Evolutionary conservation across 2,888 invertebrate species (phyloP), one percentile per base, ranked within the genome.

Genomic region (Acanthosepion esculentum): DNA sequence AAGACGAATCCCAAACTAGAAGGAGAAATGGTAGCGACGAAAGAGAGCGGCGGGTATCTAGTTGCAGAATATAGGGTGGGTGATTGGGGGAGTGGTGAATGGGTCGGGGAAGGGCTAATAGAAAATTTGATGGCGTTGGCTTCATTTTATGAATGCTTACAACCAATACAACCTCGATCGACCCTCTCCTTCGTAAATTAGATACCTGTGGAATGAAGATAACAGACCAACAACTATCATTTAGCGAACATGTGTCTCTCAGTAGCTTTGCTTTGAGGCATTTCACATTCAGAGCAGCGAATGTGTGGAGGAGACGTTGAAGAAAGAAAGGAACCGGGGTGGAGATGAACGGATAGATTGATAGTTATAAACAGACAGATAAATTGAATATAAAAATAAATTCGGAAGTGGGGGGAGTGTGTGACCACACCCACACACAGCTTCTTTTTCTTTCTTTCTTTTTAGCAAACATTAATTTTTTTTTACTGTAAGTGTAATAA

Each of bases 141-240:
- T 78, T 78, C 78, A n/a, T 78, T 78, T 15, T 78, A 78, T 78
- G 78, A 78, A 78, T 78, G n/a, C n/a, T 78, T 78, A 78, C 78
- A 78, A 78, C 78, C 78, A 78, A 78, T 78, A 78, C 78, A 78
- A n/a, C 78, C n/a, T n/a, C 78, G n/a, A 78, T n/a, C n/a, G 78
- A 78, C 29, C 78, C 78, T 23, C 78, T 29, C 78, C n/a, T 78
- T 78, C 78, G n/a, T 78, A 78, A 78, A 78, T 78, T 78, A n/a
- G 78, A 78, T 78, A 78, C 78, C 78, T 78, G 78, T 78, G 78
- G 78, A 78, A 78, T 78, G 78, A 78, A 78, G 78, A 78, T 78
- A 78, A 78, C 78, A 78, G 78, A 33, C 78, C 78, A n/a, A n/a
- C 78, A 78, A 78, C 78, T 78, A 78, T 78, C 78, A 78, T 78